Conservation (phyloP, 2,797 vertebrate genomes). For the Brachymystax lenok region DNA sequence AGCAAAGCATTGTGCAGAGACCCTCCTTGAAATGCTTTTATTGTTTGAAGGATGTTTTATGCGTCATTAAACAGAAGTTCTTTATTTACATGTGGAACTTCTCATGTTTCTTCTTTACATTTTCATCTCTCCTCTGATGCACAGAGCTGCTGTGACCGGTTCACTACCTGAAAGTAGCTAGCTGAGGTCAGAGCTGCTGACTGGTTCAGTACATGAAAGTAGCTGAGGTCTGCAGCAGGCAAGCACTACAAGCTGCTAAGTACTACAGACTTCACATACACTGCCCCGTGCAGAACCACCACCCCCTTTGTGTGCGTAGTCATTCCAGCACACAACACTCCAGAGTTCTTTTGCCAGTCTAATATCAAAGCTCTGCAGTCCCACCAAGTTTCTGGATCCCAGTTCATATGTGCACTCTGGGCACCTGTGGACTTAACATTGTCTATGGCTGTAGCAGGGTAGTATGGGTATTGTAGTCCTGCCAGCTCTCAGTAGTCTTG, state of each 20-base stretch:
- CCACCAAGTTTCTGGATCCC: background rate
- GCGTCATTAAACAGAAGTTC: constrained; percentile 72
- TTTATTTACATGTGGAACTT: constrained; percentile 58
- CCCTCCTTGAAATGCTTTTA: constrained; percentile 92
- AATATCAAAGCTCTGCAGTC: constrained; percentile 2
- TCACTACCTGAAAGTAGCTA: background rate
- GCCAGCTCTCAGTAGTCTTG: constrained; percentile 35
- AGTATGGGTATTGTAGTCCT: background rate
- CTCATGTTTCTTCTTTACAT: background rate
- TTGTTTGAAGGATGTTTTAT: constrained; percentile 89
- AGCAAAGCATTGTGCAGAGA: constrained; percentile 95
- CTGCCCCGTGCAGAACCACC: too few relatives aligned
- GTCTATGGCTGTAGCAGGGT: background rate
- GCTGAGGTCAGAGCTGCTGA: background rate
- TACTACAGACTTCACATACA: too few relatives aligned
- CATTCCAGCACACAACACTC: too few relatives aligned
- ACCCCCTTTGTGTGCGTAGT: too few relatives aligned
- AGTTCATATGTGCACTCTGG: background rate
- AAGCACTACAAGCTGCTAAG: too few relatives aligned
- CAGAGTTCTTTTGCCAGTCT: background rate
- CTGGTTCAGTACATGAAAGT: too few relatives aligned
- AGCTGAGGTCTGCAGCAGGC: background rate
- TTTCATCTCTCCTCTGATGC: background rate
- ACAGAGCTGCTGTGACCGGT: background rate
- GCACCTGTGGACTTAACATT: background rate